A percentile compares a stretch with the other conserved stretches of the same genome.
These are phyloP conservation scores for Pasiphila rectangulata DNA, from an alignment of 2,888 invertebrate species.

Conservation along the genomic window DNA sequence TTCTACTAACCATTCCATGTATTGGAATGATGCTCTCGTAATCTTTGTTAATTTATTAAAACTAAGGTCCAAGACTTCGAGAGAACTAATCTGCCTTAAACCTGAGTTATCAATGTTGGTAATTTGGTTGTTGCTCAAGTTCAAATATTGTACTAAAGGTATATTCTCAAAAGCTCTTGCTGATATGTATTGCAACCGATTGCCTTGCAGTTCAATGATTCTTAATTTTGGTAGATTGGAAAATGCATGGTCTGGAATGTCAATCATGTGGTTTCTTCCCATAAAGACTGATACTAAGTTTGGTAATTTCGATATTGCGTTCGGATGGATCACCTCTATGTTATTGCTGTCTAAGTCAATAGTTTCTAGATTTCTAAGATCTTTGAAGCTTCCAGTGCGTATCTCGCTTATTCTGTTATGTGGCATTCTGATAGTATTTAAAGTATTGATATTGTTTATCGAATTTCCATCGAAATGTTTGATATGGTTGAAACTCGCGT, in stretches of 20 bases:
- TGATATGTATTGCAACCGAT: slow-evolving; percentile 86
- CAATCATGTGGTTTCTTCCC: slow-evolving; percentile 86
- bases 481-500: slow-evolving; percentile 89
- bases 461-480: slow-evolving; percentile 85
- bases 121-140: slow-evolving; percentile 91
- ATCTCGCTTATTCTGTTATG: slow-evolving; percentile 87
- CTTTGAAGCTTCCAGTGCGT: slow-evolving; percentile 85
- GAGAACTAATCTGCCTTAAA: slow-evolving; percentile 85
- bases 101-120: slow-evolving; percentile 88
- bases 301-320: slow-evolving; percentile 85
- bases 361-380: slow-evolving; percentile 85
- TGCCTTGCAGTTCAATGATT: slow-evolving; percentile 89
- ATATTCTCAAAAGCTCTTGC: slow-evolving; percentile 88
- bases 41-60: slow-evolving; percentile 87
- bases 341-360: slow-evolving; percentile 92
- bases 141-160: slow-evolving; percentile 89
- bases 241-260: slow-evolving; percentile 88
- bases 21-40: slow-evolving; percentile 84
- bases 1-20: slow-evolving; percentile 93
- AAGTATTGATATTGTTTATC: slow-evolving; percentile 84
- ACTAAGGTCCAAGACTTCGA: slow-evolving; percentile 93
- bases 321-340: slow-evolving; percentile 86
- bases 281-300: slow-evolving; percentile 85
- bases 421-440: slow-evolving; percentile 86
- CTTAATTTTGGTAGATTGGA: slow-evolving; percentile 87